Evolutionary conservation across 2,113 vertebrate species (phyloP).

Genomic region (Colius striatus): DNA sequence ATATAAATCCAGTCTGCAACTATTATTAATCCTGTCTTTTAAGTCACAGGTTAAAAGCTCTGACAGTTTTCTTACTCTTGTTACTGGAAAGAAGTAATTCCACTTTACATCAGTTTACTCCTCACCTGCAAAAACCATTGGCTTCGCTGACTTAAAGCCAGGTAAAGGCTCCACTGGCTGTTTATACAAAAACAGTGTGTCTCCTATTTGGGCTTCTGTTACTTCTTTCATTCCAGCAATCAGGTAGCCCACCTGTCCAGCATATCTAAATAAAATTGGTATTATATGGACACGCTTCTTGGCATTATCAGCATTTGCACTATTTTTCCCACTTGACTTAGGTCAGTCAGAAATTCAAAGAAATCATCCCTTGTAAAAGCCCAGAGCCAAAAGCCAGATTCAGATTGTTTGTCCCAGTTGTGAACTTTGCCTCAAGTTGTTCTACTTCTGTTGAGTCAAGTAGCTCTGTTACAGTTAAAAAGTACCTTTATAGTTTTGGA

Average conservation of each 20-base stretch:
- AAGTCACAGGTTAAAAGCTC: neutral
- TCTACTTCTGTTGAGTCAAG: neutral
- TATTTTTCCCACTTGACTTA: neutral
- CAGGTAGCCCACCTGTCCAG: slow-evolving; percentile 96
- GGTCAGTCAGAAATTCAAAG: neutral
- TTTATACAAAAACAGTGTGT: slow-evolving; percentile 89
- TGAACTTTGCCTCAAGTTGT: neutral
- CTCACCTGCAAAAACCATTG: slow-evolving; percentile 99
- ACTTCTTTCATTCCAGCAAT: slow-evolving; percentile 96
- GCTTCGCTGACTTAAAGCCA: slow-evolving; percentile 93
- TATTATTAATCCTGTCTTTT: neutral
- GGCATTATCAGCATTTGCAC: slow-evolving; percentile 5
- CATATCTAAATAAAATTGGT: slow-evolving; percentile 84
- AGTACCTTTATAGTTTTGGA: neutral
- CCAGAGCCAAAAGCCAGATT: neutral
- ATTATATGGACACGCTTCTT: slow-evolving; percentile 63
- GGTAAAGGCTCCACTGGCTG: slow-evolving; percentile 91
- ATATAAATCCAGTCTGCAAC: neutral
- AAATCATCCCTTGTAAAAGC: neutral
- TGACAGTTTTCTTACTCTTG: neutral
- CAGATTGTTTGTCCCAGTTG: neutral
- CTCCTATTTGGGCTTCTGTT: slow-evolving; percentile 97
- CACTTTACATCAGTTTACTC: slow-evolving; percentile 10
- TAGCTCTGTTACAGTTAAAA: neutral
- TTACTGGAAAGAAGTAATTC: neutral